Percentiles rank a stretch among this genome's conserved stretches.
Conservation (phyloP, 2,113 vertebrate species). For the Thryonomys swinderianus region DNA sequence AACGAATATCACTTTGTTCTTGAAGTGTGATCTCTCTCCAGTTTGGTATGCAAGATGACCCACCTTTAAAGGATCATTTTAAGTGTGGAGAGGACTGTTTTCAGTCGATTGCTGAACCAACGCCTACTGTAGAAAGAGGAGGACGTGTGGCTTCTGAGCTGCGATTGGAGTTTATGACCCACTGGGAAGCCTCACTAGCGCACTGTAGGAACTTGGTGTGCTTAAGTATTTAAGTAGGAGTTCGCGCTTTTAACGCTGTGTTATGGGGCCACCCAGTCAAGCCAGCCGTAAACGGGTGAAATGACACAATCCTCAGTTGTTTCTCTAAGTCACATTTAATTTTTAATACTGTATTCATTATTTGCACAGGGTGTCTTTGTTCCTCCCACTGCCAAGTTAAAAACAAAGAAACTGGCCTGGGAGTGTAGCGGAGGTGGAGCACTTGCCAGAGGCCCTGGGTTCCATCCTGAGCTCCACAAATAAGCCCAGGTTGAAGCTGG, state of each 20-base stretch:
- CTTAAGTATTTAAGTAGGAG: background rate
- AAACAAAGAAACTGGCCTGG: background rate
- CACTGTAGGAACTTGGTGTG: background rate
- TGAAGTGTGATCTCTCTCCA: slow-evolving; percentile 25
- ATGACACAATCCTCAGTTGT: background rate
- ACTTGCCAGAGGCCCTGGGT: background rate
- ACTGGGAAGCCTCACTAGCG: background rate
- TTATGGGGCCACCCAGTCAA: background rate
- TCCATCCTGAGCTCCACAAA: background rate
- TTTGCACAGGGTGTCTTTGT: slow-evolving; percentile 26
- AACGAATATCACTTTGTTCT: slow-evolving; percentile 24
- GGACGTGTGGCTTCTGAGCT: background rate
- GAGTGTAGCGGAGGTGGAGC: background rate
- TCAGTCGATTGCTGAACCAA: background rate
- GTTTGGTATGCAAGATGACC: slow-evolving; percentile 12
- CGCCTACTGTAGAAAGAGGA: background rate
- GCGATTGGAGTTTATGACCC: background rate
- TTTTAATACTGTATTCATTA: background rate
- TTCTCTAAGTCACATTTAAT: background rate
- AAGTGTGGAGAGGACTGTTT: background rate
- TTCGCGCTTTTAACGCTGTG: background rate
- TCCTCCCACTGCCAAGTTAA: background rate
- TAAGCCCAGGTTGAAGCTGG: background rate
- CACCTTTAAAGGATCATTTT: background rate
- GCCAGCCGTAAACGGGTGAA: background rate